Evolutionary conservation across 2,113 vertebrate species (phyloP).

Genomic region (Helogale parvula): DNA sequence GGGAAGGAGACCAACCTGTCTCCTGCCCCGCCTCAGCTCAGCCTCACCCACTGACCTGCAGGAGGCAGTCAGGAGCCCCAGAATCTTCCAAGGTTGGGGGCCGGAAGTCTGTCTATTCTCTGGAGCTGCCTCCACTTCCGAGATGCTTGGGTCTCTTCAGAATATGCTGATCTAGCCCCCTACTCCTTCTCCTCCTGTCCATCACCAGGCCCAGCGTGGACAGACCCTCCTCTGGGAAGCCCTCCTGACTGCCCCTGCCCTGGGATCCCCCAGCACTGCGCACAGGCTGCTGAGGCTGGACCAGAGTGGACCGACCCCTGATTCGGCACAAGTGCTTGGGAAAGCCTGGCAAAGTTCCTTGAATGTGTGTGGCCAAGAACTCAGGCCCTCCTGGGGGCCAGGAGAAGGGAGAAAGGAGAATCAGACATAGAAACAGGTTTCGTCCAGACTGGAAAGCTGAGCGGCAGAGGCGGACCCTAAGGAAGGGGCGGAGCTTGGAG

Average conservation of each 20-base stretch:
- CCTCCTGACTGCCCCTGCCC: background rate
- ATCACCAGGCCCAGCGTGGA: background rate
- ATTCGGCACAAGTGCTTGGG: background rate
- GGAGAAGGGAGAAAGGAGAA: background rate
- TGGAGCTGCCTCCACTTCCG: background rate
- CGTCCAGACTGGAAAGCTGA: background rate
- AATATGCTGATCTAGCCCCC: too few species aligned
- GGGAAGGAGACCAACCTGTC: background rate
- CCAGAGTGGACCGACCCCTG: rapidly evolving
- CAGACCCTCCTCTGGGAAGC: background rate
- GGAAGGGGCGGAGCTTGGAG: background rate
- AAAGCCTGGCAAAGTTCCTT: background rate
- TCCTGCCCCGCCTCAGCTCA: background rate
- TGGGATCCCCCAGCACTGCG: background rate
- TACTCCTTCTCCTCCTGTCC: background rate
- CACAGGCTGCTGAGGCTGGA: background rate
- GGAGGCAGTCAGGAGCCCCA: background rate
- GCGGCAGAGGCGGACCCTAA: background rate
- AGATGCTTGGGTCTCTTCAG: background rate
- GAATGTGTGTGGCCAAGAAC: background rate
- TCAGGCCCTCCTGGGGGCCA: background rate
- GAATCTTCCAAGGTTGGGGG: background rate
- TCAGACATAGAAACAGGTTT: background rate
- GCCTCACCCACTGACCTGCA: background rate
- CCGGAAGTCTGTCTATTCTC: rapidly evolving